A percentile compares a stretch with the other conserved stretches of the same genome.
Evolutionary conservation across 92 coral and sea anemone genomes (phyloP).

Genomic region (Paramuricea clavata): DNA sequence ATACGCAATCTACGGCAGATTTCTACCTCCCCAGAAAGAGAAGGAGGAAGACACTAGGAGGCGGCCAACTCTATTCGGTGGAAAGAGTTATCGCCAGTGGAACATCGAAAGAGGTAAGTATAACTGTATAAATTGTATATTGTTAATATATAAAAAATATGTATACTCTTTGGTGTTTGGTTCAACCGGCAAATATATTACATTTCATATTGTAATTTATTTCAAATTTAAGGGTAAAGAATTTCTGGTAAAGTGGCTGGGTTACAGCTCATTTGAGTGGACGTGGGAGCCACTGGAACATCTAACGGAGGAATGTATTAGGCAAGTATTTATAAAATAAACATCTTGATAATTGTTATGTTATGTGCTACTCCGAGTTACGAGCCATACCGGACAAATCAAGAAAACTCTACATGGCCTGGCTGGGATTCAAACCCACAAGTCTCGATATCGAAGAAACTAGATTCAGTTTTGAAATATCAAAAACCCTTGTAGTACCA

Average conservation of each 20-base stretch:
- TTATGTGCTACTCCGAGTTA: no score
- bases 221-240: conserved; percentile 3
- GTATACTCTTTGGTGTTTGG: not conserved
- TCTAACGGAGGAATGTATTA: conserved; percentile 12
- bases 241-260: conserved; percentile 14
- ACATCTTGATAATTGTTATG: no score
- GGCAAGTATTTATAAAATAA: conserved; percentile 5
- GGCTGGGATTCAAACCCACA: no score
- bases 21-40: not conserved
- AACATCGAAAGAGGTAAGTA: conserved; percentile 1
- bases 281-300: conserved; percentile 7
- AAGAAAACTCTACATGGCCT: no score
- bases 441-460: no score
- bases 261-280: not conserved
- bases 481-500: no score
- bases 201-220: not conserved
- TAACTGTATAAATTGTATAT: not conserved
- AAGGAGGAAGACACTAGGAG: not conserved
- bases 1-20: conserved; percentile 12
- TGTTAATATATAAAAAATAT: not conserved
- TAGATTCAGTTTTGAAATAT: no score
- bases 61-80: not conserved
- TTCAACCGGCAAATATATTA: not conserved
- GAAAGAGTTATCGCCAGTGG: conserved; percentile 9
- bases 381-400: no score